These are phyloP conservation scores for Erpornis zantholeuca DNA, from an alignment of 2,113 vertebrate genomes.

Conservation along the genomic window DNA sequence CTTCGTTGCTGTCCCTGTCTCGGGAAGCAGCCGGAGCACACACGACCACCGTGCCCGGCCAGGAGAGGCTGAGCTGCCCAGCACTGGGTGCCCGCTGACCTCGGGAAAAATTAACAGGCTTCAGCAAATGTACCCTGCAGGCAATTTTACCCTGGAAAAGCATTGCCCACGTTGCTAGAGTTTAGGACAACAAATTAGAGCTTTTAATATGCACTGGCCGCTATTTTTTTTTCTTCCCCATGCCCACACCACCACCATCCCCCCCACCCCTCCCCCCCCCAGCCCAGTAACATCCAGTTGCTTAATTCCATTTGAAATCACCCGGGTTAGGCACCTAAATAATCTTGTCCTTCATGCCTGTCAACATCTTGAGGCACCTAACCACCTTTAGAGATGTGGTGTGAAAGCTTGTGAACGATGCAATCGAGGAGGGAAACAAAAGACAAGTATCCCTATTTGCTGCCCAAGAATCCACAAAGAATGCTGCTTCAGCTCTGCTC, in stretches of 20 bases:
- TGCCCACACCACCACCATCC: not conserved
- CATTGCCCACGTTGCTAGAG: not conserved
- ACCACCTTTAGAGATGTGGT: conserved; percentile 58
- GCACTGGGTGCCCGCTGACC: not conserved
- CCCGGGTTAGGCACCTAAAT: conserved; percentile 42
- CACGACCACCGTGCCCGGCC: rapidly evolving
- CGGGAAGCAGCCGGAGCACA: not conserved
- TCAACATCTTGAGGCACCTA: conserved; percentile 67
- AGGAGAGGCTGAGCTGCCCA: not conserved
- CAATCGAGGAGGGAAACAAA: conserved; percentile 58
- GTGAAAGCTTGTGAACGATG: conserved; percentile 52
- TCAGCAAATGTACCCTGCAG: not conserved
- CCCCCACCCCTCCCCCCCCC: not conserved
- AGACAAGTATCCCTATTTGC: conserved; percentile 66
- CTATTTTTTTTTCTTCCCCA: not conserved
- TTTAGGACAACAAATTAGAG: conserved; percentile 36
- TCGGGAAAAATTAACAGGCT: not conserved
- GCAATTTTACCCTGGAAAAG: conserved; percentile 2
- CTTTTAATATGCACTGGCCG: not conserved
- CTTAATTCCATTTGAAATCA: conserved; percentile 58
- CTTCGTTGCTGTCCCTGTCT: not conserved
- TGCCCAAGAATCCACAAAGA: conserved; percentile 66
- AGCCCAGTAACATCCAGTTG: conserved; percentile 1
- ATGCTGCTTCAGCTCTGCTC: conserved; percentile 65
- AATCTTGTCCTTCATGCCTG: conserved; percentile 68